phyloP scores from a whole-genome alignment of 2,797 vertebrate species.

The Ispidina picta region DNA sequence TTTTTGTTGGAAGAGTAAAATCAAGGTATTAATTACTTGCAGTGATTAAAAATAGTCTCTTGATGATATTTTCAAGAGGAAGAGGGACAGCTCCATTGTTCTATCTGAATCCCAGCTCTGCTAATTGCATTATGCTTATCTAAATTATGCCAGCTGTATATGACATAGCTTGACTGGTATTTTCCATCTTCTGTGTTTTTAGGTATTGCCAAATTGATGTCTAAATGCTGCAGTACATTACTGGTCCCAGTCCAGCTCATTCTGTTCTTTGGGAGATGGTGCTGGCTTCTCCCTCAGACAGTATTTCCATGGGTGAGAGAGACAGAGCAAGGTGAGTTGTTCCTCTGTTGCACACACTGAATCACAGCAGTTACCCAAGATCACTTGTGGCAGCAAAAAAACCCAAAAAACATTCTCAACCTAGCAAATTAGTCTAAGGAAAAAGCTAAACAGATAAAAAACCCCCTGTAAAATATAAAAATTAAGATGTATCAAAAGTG shows the following conservation, averaged over 20 bases:
- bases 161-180: not conserved
- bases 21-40: not conserved
- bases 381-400: not conserved
- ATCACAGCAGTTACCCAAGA: not conserved
- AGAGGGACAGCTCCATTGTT: not conserved
- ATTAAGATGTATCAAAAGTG: not conserved
- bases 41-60: not conserved
- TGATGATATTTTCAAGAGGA: slow-evolving; percentile 4
- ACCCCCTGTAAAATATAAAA: not conserved
- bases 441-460: not conserved
- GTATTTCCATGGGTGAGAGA: not conserved
- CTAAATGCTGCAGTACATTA: not conserved
- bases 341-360: not conserved
- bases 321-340: not conserved
- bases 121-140: slow-evolving; percentile 13
- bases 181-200: not conserved
- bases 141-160: not conserved
- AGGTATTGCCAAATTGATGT: not conserved
- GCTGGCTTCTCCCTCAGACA: not conserved
- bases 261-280: not conserved
- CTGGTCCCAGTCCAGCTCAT: not conserved
- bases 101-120: not conserved
- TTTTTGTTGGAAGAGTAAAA: not conserved
- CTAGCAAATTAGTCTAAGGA: not conserved
- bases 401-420: not conserved